phyloP scores from a whole-genome alignment of 2,113 vertebrate species.

The Crotalus helleri region DNA sequence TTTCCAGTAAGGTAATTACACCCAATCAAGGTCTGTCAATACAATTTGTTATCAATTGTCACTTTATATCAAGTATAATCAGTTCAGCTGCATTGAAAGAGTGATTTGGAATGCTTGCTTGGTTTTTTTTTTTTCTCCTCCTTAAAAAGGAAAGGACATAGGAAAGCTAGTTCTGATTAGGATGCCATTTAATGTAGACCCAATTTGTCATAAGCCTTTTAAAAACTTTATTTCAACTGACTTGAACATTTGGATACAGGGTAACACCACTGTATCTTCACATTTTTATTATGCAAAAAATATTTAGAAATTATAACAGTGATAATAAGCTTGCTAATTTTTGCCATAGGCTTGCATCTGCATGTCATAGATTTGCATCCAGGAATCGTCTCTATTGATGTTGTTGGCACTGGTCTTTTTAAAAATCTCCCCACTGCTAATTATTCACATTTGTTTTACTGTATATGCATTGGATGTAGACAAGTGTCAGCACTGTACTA shows the following conservation, averaged over 20 bases:
- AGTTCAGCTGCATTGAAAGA: constrained; percentile 29
- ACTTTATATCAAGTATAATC: constrained; percentile 12
- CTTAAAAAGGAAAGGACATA: not conserved
- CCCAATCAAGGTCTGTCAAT: constrained; percentile 36
- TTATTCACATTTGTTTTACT: constrained; percentile 11
- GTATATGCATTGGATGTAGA: not conserved
- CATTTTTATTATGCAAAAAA: constrained; percentile 4
- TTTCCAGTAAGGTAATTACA: constrained; percentile 34
- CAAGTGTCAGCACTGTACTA: not conserved
- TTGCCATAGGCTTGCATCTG: not conserved
- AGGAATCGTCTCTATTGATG: not conserved
- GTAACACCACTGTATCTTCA: not conserved
- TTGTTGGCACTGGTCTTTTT: not conserved
- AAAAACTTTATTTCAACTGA: not conserved
- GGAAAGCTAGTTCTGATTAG: not conserved
- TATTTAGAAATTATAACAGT: not conserved
- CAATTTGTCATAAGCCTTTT: constrained; percentile 12
- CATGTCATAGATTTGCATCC: not conserved
- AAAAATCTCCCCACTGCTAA: not conserved
- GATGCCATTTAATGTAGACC: constrained; percentile 3
- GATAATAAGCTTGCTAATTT: not conserved
- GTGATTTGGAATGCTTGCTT: constrained; percentile 15
- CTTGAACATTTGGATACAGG: not conserved
- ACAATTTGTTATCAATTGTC: constrained; percentile 20
- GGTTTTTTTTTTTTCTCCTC: not conserved